These are phyloP conservation scores for Nebria ingens DNA, from an alignment of 1,140 invertebrate species.

Conservation along the genomic window DNA sequence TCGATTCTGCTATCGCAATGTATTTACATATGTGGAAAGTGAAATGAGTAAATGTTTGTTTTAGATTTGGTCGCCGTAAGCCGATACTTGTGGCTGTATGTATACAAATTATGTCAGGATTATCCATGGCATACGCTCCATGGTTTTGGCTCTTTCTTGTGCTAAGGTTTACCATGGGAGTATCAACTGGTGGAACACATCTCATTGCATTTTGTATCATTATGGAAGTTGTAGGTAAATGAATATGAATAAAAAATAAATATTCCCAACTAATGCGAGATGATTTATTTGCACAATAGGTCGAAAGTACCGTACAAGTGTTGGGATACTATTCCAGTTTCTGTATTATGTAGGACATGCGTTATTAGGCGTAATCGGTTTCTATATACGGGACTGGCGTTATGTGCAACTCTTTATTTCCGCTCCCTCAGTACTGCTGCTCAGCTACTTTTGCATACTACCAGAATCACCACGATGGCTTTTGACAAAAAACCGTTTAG, in stretches of 20 bases:
- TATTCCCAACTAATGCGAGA: background rate
- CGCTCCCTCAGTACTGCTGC: conserved; percentile 52
- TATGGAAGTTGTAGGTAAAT: conserved; percentile 52
- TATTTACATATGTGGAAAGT: background rate
- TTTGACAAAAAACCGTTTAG: conserved; percentile 51
- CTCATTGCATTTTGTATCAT: conserved; percentile 50
- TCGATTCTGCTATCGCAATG: background rate
- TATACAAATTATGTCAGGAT: conserved; percentile 41
- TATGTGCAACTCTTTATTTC: conserved; percentile 62
- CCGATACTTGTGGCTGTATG: conserved; percentile 45
- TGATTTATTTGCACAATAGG: background rate
- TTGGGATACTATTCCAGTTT: background rate
- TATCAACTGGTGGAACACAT: conserved; percentile 62
- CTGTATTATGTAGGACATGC: conserved; percentile 38
- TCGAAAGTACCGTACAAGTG: conserved; percentile 60
- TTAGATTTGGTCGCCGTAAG: conserved; percentile 49
- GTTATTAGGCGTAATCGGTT: conserved; percentile 45
- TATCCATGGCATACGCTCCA: conserved; percentile 43
- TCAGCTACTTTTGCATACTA: conserved; percentile 52
- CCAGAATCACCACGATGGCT: conserved; percentile 78
- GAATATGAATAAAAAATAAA: conserved; percentile 39
- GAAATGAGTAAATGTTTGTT: too few species aligned
- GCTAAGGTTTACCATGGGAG: conserved; percentile 53
- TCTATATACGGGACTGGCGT: conserved; percentile 58
- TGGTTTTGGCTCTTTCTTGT: conserved; percentile 48